Evolutionary conservation across 2,888 invertebrate species (phyloP).

Genomic region (Biston stratarius): DNA sequence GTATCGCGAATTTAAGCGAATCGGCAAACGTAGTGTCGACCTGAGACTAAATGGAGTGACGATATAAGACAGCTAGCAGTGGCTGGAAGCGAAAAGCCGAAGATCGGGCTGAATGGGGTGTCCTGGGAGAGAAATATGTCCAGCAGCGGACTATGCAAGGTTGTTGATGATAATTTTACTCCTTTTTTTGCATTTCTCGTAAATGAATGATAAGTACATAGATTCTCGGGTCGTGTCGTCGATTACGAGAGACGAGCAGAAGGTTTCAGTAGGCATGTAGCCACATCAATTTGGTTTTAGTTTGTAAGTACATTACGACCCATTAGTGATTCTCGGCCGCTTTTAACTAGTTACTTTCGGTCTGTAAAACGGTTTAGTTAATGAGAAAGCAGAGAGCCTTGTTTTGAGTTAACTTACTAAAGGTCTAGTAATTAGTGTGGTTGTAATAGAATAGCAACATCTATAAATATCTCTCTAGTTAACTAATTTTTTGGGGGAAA

Average conservation of each 20-base stretch:
- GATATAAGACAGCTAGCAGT: no score
- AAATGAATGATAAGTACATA: no score
- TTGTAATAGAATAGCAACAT: background rate
- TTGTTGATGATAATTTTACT: no score
- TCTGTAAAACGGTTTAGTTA: conserved; percentile 9
- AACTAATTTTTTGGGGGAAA: background rate
- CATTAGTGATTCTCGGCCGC: conserved; percentile 18
- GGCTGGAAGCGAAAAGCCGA: no score
- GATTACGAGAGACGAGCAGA: background rate
- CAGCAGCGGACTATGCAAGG: no score
- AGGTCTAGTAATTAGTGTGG: background rate
- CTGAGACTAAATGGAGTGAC: no score
- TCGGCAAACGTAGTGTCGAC: no score
- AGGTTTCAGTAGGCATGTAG: conserved; percentile 7
- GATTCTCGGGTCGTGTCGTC: background rate
- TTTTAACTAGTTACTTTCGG: conserved; percentile 15
- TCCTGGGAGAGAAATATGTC: no score
- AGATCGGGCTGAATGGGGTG: no score
- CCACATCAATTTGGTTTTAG: conserved; percentile 20
- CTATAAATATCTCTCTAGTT: background rate
- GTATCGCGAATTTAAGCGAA: no score
- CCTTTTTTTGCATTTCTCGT: no score
- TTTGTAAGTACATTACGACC: conserved; percentile 18
- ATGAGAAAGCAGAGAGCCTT: conserved; percentile 9
- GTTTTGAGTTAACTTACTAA: conserved; percentile 8